Conservation (phyloP, 2,888 invertebrate species). For the Heliconius erato region DNA sequence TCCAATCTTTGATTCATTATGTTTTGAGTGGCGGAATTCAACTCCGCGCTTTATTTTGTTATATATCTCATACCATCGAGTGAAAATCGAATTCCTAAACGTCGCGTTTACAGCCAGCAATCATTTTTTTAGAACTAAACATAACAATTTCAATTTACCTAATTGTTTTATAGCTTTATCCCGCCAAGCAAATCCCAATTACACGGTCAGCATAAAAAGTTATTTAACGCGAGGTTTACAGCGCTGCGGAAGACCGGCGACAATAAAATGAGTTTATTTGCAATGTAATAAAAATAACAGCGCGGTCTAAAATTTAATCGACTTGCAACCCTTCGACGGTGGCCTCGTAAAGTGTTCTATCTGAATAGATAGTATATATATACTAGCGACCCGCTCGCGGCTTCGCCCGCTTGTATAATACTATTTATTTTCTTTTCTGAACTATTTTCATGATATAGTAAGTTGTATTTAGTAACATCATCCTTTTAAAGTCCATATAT, state of each 20-base stretch:
- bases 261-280: constrained; percentile 42
- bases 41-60: background rate
- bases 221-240: constrained; percentile 19
- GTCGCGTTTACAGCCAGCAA: background rate
- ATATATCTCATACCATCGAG: background rate
- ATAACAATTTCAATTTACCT: background rate
- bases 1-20: no score
- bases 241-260: constrained; percentile 14
- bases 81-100: background rate
- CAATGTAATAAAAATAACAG: constrained; percentile 40
- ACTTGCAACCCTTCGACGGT: constrained; percentile 36
- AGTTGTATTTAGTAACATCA: no score
- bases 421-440: no score
- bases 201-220: constrained; percentile 11
- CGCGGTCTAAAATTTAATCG: constrained; percentile 36
- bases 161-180: background rate
- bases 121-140: background rate
- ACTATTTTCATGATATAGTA: no score
- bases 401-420: no score
- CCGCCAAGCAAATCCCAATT: background rate
- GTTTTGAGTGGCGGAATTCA: no score
- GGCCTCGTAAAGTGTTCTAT: constrained; percentile 29
- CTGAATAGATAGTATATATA: background rate
- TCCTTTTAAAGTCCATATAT: no score
- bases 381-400: no score